Conservation (phyloP, 2,888 invertebrate genomes). For the Dolichopus griseipennis region DNA sequence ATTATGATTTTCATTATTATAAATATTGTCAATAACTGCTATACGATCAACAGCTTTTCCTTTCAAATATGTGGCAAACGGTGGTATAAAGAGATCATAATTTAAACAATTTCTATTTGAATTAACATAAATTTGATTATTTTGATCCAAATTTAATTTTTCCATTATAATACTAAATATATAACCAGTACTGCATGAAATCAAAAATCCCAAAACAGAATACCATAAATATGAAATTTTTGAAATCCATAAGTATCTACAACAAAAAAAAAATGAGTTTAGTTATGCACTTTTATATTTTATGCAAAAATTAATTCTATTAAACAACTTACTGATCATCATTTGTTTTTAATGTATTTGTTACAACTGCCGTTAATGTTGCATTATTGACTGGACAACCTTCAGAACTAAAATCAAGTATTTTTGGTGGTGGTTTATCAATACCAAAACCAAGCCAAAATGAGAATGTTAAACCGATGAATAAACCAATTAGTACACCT, state of each 20-base stretch:
- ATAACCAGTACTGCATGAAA: conserved; percentile 48
- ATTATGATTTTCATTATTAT: not conserved
- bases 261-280: not conserved
- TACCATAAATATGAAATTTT: conserved; percentile 67
- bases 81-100: conserved; percentile 51
- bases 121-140: conserved; percentile 33
- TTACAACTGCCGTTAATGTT: conserved; percentile 16
- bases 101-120: conserved; percentile 41
- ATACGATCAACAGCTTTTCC: not conserved
- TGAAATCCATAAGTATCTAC: conserved; percentile 44
- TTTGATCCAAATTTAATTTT: conserved; percentile 35
- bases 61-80: conserved; percentile 22
- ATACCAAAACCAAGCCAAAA: conserved; percentile 81
- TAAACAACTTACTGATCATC: conserved; percentile 9
- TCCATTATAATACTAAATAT: conserved; percentile 44
- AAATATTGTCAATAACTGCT: not conserved
- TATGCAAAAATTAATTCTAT: no score
- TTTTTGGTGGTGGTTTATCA: conserved; percentile 55
- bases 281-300: no score
- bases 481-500: conserved; percentile 60
- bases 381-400: conserved; percentile 44
- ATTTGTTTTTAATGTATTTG: conserved; percentile 22
- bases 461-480: conserved; percentile 56
- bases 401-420: conserved; percentile 50
- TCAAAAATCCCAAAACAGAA: conserved; percentile 48